Percentiles rank a stretch among this genome's conserved stretches.
Conservation (phyloP, 2,797 vertebrate genomes). For the Lepus townsendii region DNA sequence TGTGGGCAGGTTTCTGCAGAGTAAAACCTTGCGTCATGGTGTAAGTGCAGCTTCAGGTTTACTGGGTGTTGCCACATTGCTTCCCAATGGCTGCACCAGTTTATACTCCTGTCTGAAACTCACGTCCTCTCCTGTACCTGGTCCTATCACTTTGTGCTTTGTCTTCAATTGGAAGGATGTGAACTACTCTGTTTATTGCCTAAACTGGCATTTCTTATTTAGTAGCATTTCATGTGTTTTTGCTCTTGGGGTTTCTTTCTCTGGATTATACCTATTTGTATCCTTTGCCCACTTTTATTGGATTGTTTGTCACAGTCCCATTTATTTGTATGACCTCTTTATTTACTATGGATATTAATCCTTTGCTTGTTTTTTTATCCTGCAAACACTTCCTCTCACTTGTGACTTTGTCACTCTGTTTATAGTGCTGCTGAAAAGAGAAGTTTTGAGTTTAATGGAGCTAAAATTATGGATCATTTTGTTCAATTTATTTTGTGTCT, state of each 20-base stretch:
- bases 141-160: background rate
- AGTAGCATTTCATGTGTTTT: constrained; percentile 20
- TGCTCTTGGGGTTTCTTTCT: background rate
- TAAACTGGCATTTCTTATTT: constrained; percentile 39
- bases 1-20: background rate
- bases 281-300: constrained; percentile 14
- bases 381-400: background rate
- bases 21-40: background rate
- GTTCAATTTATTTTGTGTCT: background rate
- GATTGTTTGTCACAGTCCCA: constrained; percentile 25
- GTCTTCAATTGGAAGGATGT: background rate
- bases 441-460: background rate
- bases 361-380: constrained; percentile 18
- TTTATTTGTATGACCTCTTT: constrained; percentile 35
- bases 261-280: background rate
- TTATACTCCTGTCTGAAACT: background rate
- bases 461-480: background rate
- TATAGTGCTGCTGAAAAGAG: background rate
- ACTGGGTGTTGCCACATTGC: background rate
- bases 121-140: background rate
- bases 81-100: background rate
- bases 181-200: constrained; percentile 6
- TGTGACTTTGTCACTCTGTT: background rate
- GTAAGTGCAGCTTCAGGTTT: background rate
- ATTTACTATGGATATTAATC: constrained; percentile 42